A percentile compares a stretch with the other conserved stretches of the same genome.
Evolutionary conservation across 2,113 vertebrate species (phyloP).

Genomic region (Urocitellus parryii): DNA sequence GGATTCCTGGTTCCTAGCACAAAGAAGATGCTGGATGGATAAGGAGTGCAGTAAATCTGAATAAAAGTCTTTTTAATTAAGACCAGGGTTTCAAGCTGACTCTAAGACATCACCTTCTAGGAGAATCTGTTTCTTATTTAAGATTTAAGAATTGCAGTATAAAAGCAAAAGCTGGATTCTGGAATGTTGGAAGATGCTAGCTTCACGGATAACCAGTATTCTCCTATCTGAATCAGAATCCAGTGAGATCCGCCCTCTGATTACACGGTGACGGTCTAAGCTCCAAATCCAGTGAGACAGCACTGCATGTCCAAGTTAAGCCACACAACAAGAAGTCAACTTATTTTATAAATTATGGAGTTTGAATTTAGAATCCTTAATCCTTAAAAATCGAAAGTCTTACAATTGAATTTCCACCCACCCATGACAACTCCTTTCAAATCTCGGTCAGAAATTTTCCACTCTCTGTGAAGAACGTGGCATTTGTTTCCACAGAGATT

Average conservation of each 20-base stretch:
- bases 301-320: background rate
- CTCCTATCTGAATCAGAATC: background rate
- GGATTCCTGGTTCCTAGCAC: background rate
- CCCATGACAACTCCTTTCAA: background rate
- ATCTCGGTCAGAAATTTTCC: background rate
- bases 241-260: background rate
- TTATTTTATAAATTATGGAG: background rate
- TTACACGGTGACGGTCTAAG: background rate
- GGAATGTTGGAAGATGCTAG: background rate
- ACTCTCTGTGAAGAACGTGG: background rate
- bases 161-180: slow-evolving; percentile 33
- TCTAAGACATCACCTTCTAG: background rate
- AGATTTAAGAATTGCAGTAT: background rate
- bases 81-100: background rate
- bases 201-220: background rate
- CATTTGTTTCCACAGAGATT: background rate
- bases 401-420: background rate
- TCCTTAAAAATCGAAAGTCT: background rate
- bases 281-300: background rate
- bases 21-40: background rate
- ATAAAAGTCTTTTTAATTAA: background rate
- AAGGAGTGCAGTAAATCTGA: background rate
- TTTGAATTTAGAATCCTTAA: background rate
- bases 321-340: background rate
- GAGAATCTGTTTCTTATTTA: slow-evolving; percentile 29